A percentile compares a stretch with the other conserved stretches of the same genome.
phyloP scores from a whole-genome alignment of 2,888 invertebrate species.

The Lepidocyrtoides sp. region DNA sequence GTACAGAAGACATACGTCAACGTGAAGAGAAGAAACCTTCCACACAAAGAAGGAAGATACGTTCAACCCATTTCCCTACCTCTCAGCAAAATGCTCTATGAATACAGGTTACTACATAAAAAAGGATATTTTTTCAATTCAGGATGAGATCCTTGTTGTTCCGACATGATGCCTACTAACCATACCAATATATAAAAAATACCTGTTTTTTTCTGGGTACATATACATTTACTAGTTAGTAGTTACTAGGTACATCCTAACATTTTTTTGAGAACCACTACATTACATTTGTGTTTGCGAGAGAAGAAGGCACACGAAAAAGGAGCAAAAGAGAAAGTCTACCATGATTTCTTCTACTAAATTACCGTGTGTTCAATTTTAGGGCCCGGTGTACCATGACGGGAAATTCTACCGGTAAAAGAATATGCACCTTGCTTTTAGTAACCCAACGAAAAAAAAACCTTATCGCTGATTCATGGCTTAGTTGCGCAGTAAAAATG shows the following conservation, averaged over 20 bases:
- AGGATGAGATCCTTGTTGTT: constrained; percentile 70
- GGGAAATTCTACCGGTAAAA: constrained; percentile 67
- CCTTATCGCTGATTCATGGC: constrained; percentile 11
- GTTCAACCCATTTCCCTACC: constrained; percentile 77
- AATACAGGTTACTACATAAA: constrained; percentile 61
- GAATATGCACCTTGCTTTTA: neutral
- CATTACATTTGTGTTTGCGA: neutral
- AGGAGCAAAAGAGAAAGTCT: constrained; percentile 11
- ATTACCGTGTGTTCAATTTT: constrained; percentile 74
- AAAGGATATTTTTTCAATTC: constrained; percentile 63
- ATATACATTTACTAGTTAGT: neutral
- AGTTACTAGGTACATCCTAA: neutral
- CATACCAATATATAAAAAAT: constrained; percentile 24
- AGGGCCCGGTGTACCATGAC: constrained; percentile 68
- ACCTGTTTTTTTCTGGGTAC: constrained; percentile 13
- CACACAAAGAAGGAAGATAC: constrained; percentile 49
- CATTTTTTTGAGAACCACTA: constrained; percentile 18
- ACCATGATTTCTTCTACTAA: constrained; percentile 68
- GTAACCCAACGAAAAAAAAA: neutral
- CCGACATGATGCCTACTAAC: constrained; percentile 9
- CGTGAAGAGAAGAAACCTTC: constrained; percentile 48
- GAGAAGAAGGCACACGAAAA: neutral
- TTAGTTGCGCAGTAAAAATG: constrained; percentile 53
- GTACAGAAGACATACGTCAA: constrained; percentile 78
- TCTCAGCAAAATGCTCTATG: constrained; percentile 50